These are phyloP conservation scores for Brachionus asplanchnoidis DNA, from an alignment of 1,140 invertebrate species.

Conservation along the genomic window DNA sequence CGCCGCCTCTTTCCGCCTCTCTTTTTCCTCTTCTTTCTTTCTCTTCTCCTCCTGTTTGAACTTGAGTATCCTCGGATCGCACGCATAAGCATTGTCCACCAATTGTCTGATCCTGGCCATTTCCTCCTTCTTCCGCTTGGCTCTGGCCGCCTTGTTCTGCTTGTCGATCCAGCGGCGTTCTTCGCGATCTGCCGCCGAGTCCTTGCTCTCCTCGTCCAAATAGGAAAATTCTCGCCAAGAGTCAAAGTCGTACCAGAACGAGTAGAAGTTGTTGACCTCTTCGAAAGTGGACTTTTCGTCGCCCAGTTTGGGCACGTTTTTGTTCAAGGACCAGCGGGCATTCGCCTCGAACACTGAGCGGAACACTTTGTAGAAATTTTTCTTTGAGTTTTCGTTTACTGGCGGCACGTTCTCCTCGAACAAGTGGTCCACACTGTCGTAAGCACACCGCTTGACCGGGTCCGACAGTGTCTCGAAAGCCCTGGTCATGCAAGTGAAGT, in stretches of 20 bases:
- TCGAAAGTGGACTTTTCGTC: constrained; percentile 63
- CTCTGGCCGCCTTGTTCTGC: constrained; percentile 83
- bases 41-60: constrained; percentile 92
- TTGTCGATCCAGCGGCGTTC: constrained; percentile 95
- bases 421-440: constrained; percentile 89
- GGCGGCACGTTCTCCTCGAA: constrained; percentile 84
- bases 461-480: constrained; percentile 85
- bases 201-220: constrained; percentile 95
- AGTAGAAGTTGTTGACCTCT: constrained; percentile 62
- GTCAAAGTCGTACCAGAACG: constrained; percentile 81
- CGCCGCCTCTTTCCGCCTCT: constrained; percentile 77
- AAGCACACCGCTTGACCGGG: constrained; percentile 73
- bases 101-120: constrained; percentile 78
- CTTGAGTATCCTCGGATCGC: constrained; percentile 80
- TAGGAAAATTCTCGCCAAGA: constrained; percentile 99
- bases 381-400: constrained; percentile 66
- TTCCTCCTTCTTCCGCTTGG: constrained; percentile 92
- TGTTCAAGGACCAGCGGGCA: constrained; percentile 80
- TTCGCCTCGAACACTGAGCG: constrained; percentile 76
- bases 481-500: constrained; percentile 91
- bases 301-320: constrained; percentile 78
- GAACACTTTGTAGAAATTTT: constrained; percentile 79
- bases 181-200: constrained; percentile 87
- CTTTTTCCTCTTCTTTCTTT: constrained; percentile 77
- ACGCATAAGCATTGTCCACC: constrained; percentile 83